Base-by-base conservation (phyloP, 1,140 invertebrate genomes). In the Hetaerina americana region DNA sequence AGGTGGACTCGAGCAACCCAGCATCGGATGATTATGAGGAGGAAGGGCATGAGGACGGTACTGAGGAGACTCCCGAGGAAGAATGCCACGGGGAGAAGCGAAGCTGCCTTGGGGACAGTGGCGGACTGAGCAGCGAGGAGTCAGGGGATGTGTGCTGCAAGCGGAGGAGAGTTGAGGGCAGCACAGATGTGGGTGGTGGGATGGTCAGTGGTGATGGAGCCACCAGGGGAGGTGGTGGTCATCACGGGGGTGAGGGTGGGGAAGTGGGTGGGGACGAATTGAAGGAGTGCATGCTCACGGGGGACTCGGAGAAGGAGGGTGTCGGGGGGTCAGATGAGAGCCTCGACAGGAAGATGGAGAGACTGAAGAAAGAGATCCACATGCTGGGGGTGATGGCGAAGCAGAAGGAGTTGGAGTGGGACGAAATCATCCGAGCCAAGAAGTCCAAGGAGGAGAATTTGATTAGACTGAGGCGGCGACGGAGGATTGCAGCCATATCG, bases 351-450 rank as follows among this genome's bases (percentile, higher is more conserved):
- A 26, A 49, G 57, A 70, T 70, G 3, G 27, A 70, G 26, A 66
- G 73, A 40, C 70, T 76, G 2, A 74, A 76, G 66, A 75, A 77
- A 25, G 88, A 90, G 77, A 87, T 89, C 73, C 81, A 87, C 77
- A 87, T 87, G 0, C 79, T 93, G 67, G 83, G 87, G 67, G 87
- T 89, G 74, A 76, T 92, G 15, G 85, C 89, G 0, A 85, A 86
- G 75, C 86, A 88, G 76, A 93, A 92, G 78, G 92, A 93, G 82
- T 85, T 88, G 73, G 91, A 94, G 80, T 93, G 91, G 91, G 92
- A 93, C 76, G 87, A 90, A 67, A 88, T 94, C 27, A 77, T 93
- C 6, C 86, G 89, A 76, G 81, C 92, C 74, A 90, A 89, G 76
- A 93, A 92, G 77, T 82, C 92, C 0, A 93, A 93, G 81, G 91